Base-by-base conservation (phyloP, 2,113 vertebrate species). In the Neomonachus schauinslandi region DNA sequence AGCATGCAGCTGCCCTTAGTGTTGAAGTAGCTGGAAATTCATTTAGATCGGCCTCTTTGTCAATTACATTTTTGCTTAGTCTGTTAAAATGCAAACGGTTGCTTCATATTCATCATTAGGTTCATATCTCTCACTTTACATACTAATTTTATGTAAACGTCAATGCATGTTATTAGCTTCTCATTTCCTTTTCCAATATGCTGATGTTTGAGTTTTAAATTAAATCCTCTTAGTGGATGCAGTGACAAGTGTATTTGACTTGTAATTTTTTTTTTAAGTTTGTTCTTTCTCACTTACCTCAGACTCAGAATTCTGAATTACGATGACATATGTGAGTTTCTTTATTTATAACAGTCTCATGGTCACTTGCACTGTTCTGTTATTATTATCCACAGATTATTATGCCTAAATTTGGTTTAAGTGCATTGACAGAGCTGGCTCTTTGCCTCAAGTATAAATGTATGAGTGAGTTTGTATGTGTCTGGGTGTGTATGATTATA, bases 21-120 rank as follows among this genome's bases (percentile, higher is more conserved):
- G 97, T 97, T 98, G 97, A 98, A 98, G 97, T 97, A 98, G 95
- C 98, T 98, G 97, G 97, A 98, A 98, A 98, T 98, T 98, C 95
- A 97, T 98, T 98, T 98, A 91, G 95, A 97, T 97, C 97, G 97
- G 81, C 95, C 69, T 97, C 95, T 96, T 96, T 96, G 96, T 96
- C 98, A 97, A 83, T 98, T 94, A 85, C 21, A 42, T 97, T 98
- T 98, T 85, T 97, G 88, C 97, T 98, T 88, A 94, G 97, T 59
- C 76, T 84, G 55, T 36, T 97, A 97, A 97, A 98, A 98, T 96
- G 89, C 7, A 49, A 97, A 95, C 31, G 53, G 0, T 76, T 90
- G 57, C 96, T 97, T 98, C 55, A 57, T 88, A 51, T 91, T 97
- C 36, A 53, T 71, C 55, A 53, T 79, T 94, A 97, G 65, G 51